Evolutionary conservation across 2,888 invertebrate species (phyloP).

Genomic region (Rhagonycha fulva): DNA sequence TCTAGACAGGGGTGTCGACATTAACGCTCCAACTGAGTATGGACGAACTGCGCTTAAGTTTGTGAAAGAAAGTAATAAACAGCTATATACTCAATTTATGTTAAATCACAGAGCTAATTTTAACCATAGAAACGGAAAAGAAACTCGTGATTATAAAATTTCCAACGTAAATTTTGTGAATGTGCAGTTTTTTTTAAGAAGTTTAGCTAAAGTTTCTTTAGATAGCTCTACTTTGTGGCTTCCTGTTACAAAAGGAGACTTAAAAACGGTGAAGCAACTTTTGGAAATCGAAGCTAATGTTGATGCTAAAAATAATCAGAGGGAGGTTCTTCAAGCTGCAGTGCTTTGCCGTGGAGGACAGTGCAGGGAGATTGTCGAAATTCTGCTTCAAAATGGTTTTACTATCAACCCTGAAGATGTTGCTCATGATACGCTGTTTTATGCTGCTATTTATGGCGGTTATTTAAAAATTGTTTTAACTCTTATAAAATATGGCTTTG

Average conservation of each 20-base stretch:
- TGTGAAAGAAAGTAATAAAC: too few species aligned
- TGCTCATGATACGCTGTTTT: not conserved
- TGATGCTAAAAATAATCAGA: not conserved
- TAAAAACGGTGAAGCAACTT: not conserved
- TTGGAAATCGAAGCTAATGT: not conserved
- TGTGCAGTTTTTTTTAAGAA: too few species aligned
- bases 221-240: not conserved
- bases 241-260: not conserved
- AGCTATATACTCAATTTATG: too few species aligned
- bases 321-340: not conserved
- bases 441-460: not conserved
- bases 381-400: not conserved
- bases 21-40: too few species aligned
- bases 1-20: not conserved
- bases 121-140: too few species aligned
- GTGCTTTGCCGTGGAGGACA: not conserved
- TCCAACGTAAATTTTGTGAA: too few species aligned
- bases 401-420: not conserved
- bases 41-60: too few species aligned
- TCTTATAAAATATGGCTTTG: not conserved
- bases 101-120: too few species aligned
- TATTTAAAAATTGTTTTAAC: not conserved
- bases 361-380: not conserved
- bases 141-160: too few species aligned
- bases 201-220: too few species aligned